A percentile compares a stretch with the other conserved stretches of the same genome.
Conservation (phyloP, 2,797 vertebrate species). For the Melanotaenia trifasciata region DNA sequence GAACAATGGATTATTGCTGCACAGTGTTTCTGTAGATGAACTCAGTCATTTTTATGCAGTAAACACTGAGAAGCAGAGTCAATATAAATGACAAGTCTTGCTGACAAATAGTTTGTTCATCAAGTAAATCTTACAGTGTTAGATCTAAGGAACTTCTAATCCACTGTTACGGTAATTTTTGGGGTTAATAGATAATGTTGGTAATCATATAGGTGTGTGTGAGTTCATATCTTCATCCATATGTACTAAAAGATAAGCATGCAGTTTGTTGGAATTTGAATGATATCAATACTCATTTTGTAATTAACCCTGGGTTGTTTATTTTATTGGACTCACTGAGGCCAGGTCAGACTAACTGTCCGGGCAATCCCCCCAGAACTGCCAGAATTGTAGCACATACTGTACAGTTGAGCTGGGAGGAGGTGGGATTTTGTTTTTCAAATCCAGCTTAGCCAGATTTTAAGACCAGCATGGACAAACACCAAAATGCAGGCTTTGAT, state of each 20-base stretch:
- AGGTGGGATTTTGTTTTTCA: slow-evolving; percentile 57
- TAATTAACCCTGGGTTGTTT: slow-evolving; percentile 44
- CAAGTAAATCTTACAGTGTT: not conserved
- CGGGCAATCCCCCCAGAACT: slow-evolving; percentile 60
- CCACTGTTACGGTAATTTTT: slow-evolving; percentile 20
- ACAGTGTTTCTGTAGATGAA: slow-evolving; percentile 26
- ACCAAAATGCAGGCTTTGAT: slow-evolving; percentile 71
- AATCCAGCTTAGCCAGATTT: slow-evolving; percentile 77
- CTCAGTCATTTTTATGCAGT: slow-evolving; percentile 38
- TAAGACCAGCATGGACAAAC: slow-evolving; percentile 63
- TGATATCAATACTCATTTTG: slow-evolving; percentile 37
- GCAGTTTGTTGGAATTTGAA: not conserved
- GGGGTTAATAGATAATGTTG: slow-evolving; percentile 1
- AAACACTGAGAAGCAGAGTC: slow-evolving; percentile 30
- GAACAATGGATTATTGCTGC: slow-evolving; percentile 48
- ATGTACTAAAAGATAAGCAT: not conserved
- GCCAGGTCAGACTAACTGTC: slow-evolving; percentile 48
- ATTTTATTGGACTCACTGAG: slow-evolving; percentile 50
- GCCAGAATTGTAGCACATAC: slow-evolving; percentile 35
- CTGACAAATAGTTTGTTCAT: slow-evolving; percentile 29
- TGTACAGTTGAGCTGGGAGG: slow-evolving; percentile 41
- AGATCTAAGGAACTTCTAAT: slow-evolving; percentile 1
- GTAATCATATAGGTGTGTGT: not conserved
- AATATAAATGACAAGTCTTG: slow-evolving; percentile 22
- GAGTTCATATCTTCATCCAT: not conserved